A percentile compares a stretch with the other conserved stretches of the same genome.
Conservation (phyloP, 2,888 invertebrate genomes). For the Penaeus monodon region DNA sequence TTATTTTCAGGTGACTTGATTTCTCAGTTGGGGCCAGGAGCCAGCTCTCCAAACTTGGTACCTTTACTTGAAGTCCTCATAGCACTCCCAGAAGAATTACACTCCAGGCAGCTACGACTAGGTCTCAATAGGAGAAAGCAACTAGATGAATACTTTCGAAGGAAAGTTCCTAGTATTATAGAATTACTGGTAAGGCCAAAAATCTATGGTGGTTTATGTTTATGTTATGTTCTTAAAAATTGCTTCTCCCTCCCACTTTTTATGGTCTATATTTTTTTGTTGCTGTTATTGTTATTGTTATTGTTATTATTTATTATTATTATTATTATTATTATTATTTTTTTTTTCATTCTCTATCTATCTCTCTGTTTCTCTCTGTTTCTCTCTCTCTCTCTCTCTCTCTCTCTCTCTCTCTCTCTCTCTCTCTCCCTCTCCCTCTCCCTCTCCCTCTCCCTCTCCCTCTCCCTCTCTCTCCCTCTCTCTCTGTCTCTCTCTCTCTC, state of each 20-base stretch:
- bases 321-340: no score
- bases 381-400: slow-evolving; percentile 1
- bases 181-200: slow-evolving; percentile 78
- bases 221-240: not conserved
- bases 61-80: slow-evolving; percentile 87
- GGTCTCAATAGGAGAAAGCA: slow-evolving; percentile 92
- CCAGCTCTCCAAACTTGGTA: slow-evolving; percentile 75
- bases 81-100: slow-evolving; percentile 95
- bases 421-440: slow-evolving; percentile 1
- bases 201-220: not conserved
- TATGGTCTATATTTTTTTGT: no score
- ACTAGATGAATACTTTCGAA: slow-evolving; percentile 83
- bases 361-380: not conserved
- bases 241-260: no score
- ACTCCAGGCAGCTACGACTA: slow-evolving; percentile 80
- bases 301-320: not conserved
- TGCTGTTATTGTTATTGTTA: not conserved
- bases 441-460: not conserved
- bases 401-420: slow-evolving; percentile 9
- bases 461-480: no score
- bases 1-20: slow-evolving; percentile 59
- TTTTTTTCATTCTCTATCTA: not conserved
- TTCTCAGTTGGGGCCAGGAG: slow-evolving; percentile 52
- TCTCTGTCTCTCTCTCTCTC: no score
- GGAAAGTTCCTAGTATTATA: slow-evolving; percentile 82